Evolutionary conservation across 2,113 vertebrate species (phyloP).

Genomic region (Noctilio leporinus): DNA sequence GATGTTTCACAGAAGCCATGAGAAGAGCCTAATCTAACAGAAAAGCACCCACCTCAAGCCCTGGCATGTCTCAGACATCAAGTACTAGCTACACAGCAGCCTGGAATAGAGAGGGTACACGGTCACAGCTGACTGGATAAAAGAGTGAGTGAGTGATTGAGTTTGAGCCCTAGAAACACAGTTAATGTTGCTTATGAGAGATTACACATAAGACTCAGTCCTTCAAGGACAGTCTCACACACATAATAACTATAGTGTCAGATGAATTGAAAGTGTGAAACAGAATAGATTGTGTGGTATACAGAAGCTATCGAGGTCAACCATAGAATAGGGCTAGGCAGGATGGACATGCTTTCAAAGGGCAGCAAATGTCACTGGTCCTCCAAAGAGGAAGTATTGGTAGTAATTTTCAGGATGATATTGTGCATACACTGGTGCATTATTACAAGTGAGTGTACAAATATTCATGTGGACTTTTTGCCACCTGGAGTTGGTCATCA

Average conservation of each 20-base stretch:
- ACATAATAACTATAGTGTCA: not conserved
- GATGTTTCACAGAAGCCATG: not conserved
- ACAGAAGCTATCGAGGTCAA: not conserved
- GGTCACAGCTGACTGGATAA: not conserved
- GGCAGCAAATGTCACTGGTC: not conserved
- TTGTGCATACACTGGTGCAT: not conserved
- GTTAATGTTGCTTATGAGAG: not conserved
- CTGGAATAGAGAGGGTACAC: accelerated
- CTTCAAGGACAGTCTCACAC: not conserved
- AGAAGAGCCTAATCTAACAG: not conserved
- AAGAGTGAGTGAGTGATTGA: not conserved
- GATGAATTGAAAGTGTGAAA: not conserved
- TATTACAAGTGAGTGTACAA: too few species aligned
- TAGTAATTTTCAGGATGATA: not conserved
- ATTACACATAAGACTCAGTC: not conserved
- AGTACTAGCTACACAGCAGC: not conserved
- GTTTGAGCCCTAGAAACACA: not conserved
- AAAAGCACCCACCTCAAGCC: not conserved
- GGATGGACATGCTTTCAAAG: not conserved
- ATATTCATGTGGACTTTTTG: not conserved
- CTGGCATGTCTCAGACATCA: accelerated
- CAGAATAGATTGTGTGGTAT: accelerated
- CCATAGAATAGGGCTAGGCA: not conserved
- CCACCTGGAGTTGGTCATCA: not conserved
- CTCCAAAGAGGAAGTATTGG: not conserved